These are phyloP conservation scores for Neuroscelio doddi DNA, from an alignment of 2,888 invertebrate species.

Conservation along the genomic window DNA sequence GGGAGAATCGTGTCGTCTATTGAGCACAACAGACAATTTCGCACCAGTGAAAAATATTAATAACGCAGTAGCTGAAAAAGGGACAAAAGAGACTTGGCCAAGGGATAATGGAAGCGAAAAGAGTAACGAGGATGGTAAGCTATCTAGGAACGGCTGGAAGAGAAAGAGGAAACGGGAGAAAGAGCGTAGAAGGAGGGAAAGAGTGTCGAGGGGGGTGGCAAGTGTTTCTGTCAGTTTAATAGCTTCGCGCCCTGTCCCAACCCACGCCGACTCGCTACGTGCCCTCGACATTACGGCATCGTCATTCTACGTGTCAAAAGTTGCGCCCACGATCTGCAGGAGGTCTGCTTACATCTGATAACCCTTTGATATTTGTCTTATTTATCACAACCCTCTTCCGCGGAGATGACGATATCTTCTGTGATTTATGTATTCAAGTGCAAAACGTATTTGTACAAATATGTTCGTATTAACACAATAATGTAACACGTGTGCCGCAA, in stretches of 20 bases:
- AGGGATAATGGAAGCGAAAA: constrained; percentile 21
- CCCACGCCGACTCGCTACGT: constrained; percentile 47
- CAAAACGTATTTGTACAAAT: no score
- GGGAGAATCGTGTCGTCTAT: constrained; percentile 36
- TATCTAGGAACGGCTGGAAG: constrained; percentile 38
- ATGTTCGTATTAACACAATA: no score
- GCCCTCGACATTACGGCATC: constrained; percentile 67
- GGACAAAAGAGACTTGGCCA: constrained; percentile 53
- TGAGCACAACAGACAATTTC: constrained; percentile 66
- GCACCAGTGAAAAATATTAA: constrained; percentile 70
- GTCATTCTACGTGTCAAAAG: constrained; percentile 71
- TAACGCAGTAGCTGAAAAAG: constrained; percentile 58
- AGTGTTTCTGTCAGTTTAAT: constrained; percentile 73
- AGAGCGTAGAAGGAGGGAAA: constrained; percentile 44
- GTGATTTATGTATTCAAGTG: no score
- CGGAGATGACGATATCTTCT: not conserved
- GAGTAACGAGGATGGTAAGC: constrained; percentile 29
- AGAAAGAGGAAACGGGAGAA: constrained; percentile 25
- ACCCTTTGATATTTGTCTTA: constrained; percentile 66
- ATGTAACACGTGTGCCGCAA: no score
- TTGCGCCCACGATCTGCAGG: constrained; percentile 58
- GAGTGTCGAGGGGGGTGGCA: constrained; percentile 67
- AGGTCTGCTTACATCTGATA: constrained; percentile 65
- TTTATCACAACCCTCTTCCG: constrained; percentile 46
- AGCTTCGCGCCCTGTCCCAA: constrained; percentile 66